Base-by-base conservation (phyloP, 2,888 invertebrate species). In the Thera britannica region DNA sequence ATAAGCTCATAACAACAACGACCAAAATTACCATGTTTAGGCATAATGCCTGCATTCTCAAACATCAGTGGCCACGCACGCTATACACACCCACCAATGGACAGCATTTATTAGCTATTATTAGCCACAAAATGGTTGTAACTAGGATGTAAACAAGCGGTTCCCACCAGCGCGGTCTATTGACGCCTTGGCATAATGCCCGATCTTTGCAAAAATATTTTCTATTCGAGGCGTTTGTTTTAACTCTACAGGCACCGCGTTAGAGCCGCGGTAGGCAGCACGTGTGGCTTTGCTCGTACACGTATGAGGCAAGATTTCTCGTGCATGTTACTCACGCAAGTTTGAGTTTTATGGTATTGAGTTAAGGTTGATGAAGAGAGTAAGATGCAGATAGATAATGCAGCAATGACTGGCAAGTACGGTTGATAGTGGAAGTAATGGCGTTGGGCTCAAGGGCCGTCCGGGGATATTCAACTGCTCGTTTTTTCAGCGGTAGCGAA, bases 181-280 rank as follows among this genome's bases (percentile, higher is more conserved):
- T 78, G 81, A 79, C 80, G 74, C 76, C 69, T 70, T 83, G 83
- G 82, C 79, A 72, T 71, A 71, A 72, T 68, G 82, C 82, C 82
- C 77, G 73, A 51, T 65, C 56, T 68, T 64, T 61, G 58, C 65
- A 62, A 64, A n/a, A 12, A 9, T 8, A 46, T 56, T 58, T 62
- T 41, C 51, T n/a, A 41, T 5, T 5, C 23, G 3, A 52, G 34
- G 11, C 3, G 2, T 4, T 7, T 7, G 70, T 65, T 62, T 49
- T 68, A 23, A 66, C 57, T 68, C 65, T 41, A 71, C 52, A n/a
- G n/a, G 1, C 60, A 9, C 58, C 3, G 54, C 5, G 2, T 60
- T 72, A 71, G 68, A 55, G 61, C 36, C 52, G 54, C 52, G 52
- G 2, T 11, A 2, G 56, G 63, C 58, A 34, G 71, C 54, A 66